Evolutionary conservation across 2,113 vertebrate species (phyloP).

Genomic region (Calonectris borealis): DNA sequence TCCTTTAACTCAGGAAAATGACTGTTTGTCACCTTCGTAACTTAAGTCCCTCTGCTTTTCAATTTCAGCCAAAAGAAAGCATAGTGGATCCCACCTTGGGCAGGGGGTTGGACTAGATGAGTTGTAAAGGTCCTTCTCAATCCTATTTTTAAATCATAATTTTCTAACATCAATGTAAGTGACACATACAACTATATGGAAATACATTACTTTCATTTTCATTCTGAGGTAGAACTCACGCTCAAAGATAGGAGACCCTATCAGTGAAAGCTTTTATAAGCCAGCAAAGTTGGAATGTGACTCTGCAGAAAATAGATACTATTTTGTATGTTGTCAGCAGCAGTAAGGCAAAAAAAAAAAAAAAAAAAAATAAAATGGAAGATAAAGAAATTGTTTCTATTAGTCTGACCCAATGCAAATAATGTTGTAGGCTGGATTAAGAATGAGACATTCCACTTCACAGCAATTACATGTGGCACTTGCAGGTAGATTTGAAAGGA

Average conservation of each 20-base stretch:
- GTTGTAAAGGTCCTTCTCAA: not conserved
- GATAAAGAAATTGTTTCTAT: not conserved
- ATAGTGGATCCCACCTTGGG: not conserved
- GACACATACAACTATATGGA: not conserved
- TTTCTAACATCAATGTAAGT: not conserved
- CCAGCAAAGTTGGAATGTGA: not conserved
- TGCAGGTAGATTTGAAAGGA: not conserved
- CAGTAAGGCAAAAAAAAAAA: not conserved
- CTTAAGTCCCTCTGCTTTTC: not conserved
- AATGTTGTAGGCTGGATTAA: not conserved
- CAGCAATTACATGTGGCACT: not conserved
- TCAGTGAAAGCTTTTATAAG: not conserved
- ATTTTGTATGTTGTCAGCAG: not conserved
- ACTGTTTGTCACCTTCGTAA: not conserved
- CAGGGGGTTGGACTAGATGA: not conserved
- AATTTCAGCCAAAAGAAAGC: not conserved
- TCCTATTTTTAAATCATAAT: not conserved
- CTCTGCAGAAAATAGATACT: constrained; percentile 29
- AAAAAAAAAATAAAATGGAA: not conserved
- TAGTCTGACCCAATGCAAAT: not conserved
- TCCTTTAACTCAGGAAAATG: not conserved
- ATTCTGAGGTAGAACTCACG: not conserved
- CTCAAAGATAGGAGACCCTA: not conserved
- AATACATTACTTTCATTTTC: not conserved
- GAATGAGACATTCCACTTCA: not conserved